Evolutionary conservation across 2,888 invertebrate genomes (phyloP), one percentile per base, ranked within the genome.

Genomic region (Panopea generosa): DNA sequence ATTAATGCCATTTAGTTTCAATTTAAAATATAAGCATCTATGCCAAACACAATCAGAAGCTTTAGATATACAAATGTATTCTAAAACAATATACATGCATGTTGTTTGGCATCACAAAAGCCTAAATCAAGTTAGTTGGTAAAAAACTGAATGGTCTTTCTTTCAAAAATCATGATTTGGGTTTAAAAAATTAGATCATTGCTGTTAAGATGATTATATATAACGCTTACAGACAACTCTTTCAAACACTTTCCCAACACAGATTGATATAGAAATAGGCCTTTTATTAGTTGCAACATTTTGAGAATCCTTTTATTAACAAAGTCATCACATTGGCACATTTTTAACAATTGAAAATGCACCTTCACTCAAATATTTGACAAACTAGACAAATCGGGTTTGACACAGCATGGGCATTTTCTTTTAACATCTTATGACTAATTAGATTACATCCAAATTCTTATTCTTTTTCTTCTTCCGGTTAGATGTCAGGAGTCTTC

Each of bases 41-140:
- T 76, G 65, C 74, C 77, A 77, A 7, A 81, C 71, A 16, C 74
- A 27, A 53, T 77, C 82, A 59, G 77, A 77, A 0, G 75, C 75
- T 59, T 75, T 77, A 14, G 68, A 66, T 27, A 72, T 59, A 52
- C 75, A 68, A 74, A 62, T 74, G 45, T 33, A 4, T 33, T 4
- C 33, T 4, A 74, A 81, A 29, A 77, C 65, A 16, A 74, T 45
- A 18, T 20, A 52, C 52, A 49, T 16, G 49, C 29, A 24, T 45
- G 18, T 49, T n/a, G 26, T 26, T 49, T 60, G 7, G 47, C 18
- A n/a, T 60, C 45, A 59, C 33, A 33, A 33, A 33, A 33, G 33
- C 33, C 11, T 33, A 11, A 33, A 4, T 7, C 4, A 33, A 7
- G 11, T 33, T 33, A 75, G 20, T 63, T 78, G 70, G 29, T 61